Evolutionary conservation across 1,140 invertebrate genomes (phyloP).

Genomic region (Adelges cooleyi): DNA sequence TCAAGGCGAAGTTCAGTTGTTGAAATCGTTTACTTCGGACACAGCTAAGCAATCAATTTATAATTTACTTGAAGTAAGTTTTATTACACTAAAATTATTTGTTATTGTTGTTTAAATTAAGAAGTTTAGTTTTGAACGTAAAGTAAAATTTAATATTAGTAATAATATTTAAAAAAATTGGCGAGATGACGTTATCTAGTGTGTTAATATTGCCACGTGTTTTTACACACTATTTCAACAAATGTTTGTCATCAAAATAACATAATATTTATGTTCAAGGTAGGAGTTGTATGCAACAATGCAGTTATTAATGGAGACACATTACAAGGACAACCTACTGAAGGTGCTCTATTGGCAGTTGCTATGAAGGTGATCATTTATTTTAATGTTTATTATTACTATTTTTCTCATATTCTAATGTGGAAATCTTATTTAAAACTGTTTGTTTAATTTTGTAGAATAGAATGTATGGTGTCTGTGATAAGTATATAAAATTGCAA

Average conservation of each 20-base stretch:
- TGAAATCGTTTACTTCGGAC: slow-evolving; percentile 64
- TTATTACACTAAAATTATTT: no score
- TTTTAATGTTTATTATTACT: no score
- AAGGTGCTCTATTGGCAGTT: slow-evolving; percentile 85
- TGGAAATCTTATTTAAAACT: background rate
- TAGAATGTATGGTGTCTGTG: slow-evolving; percentile 66
- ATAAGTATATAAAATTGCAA: slow-evolving; percentile 74
- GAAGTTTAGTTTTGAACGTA: no score
- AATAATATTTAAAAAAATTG: no score
- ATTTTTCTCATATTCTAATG: background rate
- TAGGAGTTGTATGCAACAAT: slow-evolving; percentile 93
- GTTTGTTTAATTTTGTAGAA: slow-evolving; percentile 43
- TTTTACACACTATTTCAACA: background rate
- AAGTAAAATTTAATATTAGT: no score
- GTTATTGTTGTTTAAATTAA: no score
- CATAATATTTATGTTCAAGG: slow-evolving; percentile 40
- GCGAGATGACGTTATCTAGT: no score
- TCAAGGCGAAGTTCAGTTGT: slow-evolving; percentile 66
- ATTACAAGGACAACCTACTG: slow-evolving; percentile 92
- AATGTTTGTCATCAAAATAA: background rate
- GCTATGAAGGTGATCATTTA: slow-evolving; percentile 89
- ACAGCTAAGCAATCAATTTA: slow-evolving; percentile 57
- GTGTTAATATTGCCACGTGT: no score
- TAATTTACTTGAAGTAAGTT: slow-evolving; percentile 33
- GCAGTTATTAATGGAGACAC: slow-evolving; percentile 75